phyloP scores from a whole-genome alignment of 2,888 invertebrate genomes.

The Meloe dianella region DNA sequence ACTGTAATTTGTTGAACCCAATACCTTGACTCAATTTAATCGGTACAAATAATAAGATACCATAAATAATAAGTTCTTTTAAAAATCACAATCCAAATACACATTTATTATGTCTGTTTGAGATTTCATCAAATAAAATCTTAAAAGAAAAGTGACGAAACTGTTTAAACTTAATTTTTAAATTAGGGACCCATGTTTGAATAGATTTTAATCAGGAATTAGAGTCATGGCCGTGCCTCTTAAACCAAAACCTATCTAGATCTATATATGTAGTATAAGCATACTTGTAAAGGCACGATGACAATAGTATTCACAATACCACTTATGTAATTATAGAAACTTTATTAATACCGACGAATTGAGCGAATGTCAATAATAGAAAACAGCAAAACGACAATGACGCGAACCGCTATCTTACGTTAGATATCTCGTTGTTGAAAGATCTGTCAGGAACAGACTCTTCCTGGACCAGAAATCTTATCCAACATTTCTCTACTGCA shows the following conservation, averaged over 20 bases:
- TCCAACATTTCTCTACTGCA: constrained; percentile 4
- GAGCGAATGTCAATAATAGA: constrained; percentile 5
- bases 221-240: constrained; percentile 38
- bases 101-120: not conserved
- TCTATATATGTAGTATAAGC: constrained; percentile 17
- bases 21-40: constrained; percentile 53
- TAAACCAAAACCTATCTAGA: constrained; percentile 37
- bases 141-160: not conserved
- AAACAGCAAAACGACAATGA: constrained; percentile 8
- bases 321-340: constrained; percentile 46
- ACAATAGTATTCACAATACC: constrained; percentile 41
- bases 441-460: constrained; percentile 19
- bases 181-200: constrained; percentile 22
- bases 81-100: not conserved
- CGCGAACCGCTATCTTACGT: constrained; percentile 2
- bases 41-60: constrained; percentile 46
- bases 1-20: constrained; percentile 57
- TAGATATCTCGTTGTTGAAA: constrained; percentile 18
- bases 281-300: constrained; percentile 37
- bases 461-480: constrained; percentile 26
- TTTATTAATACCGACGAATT: constrained; percentile 28
- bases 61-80: not conserved
- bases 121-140: not conserved
- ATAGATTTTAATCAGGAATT: constrained; percentile 30
- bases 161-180: not conserved